Conservation (phyloP, 2,113 vertebrate genomes). For the Chaetodon auriga region DNA sequence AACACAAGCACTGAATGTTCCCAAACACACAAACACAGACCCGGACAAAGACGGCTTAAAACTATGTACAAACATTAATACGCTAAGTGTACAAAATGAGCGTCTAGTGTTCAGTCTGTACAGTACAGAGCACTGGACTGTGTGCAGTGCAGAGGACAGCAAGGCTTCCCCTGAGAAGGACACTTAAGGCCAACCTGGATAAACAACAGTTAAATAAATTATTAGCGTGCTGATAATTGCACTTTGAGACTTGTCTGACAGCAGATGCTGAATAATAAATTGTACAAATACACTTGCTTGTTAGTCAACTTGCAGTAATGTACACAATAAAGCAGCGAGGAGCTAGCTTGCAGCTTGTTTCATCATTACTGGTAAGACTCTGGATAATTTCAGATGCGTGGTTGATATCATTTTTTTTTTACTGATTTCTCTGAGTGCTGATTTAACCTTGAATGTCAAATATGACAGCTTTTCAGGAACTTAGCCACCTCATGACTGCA, state of each 20-base stretch:
- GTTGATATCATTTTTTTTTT: neutral
- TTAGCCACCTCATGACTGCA: neutral
- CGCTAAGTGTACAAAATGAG: conserved; percentile 6
- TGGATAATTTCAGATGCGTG: neutral
- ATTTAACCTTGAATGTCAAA: neutral
- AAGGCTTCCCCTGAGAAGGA: neutral
- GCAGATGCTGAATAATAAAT: too few species aligned
- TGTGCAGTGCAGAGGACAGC: neutral
- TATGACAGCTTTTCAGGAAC: neutral
- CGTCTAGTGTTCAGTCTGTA: neutral
- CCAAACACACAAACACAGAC: conserved; percentile 48
- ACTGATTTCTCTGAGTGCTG: too few species aligned
- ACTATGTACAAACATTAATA: conserved; percentile 16
- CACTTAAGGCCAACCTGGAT: neutral
- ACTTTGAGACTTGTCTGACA: neutral
- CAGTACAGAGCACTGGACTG: conserved; percentile 4
- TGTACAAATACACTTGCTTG: neutral
- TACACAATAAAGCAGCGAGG: neutral
- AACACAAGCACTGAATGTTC: conserved; percentile 76
- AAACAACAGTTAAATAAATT: neutral
- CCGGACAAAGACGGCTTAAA: conserved; percentile 45
- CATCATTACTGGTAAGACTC: neutral
- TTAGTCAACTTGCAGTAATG: neutral
- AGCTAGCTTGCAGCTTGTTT: neutral
- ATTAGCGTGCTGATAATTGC: neutral